Evolutionary conservation across 2,888 invertebrate species (phyloP), one percentile per base, ranked within the genome.

Genomic region (Xanthorhoe designata): DNA sequence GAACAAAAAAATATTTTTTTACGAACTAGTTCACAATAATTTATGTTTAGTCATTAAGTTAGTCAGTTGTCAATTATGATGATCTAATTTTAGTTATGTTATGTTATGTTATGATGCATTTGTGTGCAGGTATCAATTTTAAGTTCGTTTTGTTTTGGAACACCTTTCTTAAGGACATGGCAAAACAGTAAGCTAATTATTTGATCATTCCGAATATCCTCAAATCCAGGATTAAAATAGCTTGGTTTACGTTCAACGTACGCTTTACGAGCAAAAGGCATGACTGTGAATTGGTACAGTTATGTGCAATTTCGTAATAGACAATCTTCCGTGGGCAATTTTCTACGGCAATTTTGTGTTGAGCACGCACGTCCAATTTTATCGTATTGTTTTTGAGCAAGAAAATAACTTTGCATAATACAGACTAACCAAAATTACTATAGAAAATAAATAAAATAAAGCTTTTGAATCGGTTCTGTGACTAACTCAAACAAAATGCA

Each of bases 231-330:
- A 61, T 61, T 18, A 47, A 64, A 54, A 68, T 61, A 64, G 35
- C 64, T 29, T n/a, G 5, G 51, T 60, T 29, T 53, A 60, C 70
- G 72, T 71, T 73, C 69, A 73, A 68, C 54, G 72, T 56, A 69
- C 72, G 63, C 69, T 64, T 71, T 67, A 66, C 54, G 58, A 17
- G 17, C 57, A 50, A 61, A 64, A 51, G 29, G 53, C 57, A 68
- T 62, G 52, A 50, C 62, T 61, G 10, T 64, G 60, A 61, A 68
- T 63, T 64, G 62, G 49, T 56, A 65, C 70, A 62, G 69, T 65
- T 73, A 73, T 61, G 50, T 52, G 45, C 55, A 56, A 66, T 73
- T 65, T 67, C 50, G 66, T 71, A 70, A 71, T 60, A 65, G 64
- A 65, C 56, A 35, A 66, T 69, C 63, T 66, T 66, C 67, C 61